phyloP scores from a whole-genome alignment of 2,797 vertebrate genomes.

The Halcyon smyrnensis region DNA sequence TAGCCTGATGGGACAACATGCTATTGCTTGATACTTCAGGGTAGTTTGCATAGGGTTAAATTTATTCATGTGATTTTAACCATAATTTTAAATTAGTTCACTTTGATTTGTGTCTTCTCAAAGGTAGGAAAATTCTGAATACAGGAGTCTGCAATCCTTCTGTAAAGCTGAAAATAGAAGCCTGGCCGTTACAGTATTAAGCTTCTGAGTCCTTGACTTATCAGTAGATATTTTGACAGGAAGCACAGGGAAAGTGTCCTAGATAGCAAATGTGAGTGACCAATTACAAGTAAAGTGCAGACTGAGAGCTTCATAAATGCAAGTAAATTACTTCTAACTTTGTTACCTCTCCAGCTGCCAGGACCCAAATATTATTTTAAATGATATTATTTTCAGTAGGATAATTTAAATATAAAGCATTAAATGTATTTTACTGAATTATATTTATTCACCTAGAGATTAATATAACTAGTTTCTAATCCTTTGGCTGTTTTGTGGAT shows the following conservation, averaged over 20 bases:
- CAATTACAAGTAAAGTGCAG: conserved; percentile 39
- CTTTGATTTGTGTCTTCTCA: conserved; percentile 22
- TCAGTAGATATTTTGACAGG: conserved; percentile 7
- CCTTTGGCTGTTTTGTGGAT: background rate
- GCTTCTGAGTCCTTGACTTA: conserved; percentile 33
- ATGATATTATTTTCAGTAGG: background rate
- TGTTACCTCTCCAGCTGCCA: background rate
- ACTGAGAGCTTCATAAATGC: conserved; percentile 25
- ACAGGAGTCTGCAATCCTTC: conserved; percentile 12
- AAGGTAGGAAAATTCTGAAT: conserved; percentile 13
- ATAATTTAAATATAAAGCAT: background rate
- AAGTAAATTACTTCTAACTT: conserved; percentile 37
- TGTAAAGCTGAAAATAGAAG: conserved; percentile 42
- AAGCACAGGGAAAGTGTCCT: conserved; percentile 9
- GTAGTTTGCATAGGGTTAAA: background rate
- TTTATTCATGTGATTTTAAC: background rate
- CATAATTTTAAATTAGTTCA: conserved; percentile 18
- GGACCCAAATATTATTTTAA: background rate
- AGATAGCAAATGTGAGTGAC: conserved; percentile 35
- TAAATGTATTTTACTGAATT: background rate
- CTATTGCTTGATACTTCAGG: background rate
- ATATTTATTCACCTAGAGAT: background rate
- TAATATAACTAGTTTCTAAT: background rate
- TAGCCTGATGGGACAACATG: background rate
- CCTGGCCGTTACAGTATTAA: background rate